These are phyloP conservation scores for Drosophila simulans DNA, from an alignment of 1,140 invertebrate genomes.

Conservation along the genomic window DNA sequence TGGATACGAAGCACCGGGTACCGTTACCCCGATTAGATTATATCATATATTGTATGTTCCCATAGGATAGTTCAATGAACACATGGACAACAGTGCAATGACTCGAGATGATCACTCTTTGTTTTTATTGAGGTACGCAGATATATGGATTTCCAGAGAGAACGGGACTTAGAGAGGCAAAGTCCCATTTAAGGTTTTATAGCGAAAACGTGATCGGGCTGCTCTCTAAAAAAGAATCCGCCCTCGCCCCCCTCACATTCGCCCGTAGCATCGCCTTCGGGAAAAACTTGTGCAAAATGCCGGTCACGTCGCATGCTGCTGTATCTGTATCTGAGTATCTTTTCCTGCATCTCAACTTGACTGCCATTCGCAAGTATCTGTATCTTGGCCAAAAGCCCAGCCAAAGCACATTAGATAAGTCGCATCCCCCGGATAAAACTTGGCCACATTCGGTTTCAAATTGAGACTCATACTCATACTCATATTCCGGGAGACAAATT, in stretches of 20 bases:
- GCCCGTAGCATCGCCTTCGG: slow-evolving; percentile 5
- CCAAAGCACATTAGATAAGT: slow-evolving; percentile 38
- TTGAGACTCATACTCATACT: not conserved
- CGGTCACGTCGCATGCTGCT: slow-evolving; percentile 31
- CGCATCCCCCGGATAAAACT: slow-evolving; percentile 6
- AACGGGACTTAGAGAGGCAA: not conserved
- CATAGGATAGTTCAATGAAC: slow-evolving; percentile 35
- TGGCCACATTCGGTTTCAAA: slow-evolving; percentile 11
- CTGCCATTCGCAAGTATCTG: slow-evolving; percentile 4
- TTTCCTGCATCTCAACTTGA: slow-evolving; percentile 3
- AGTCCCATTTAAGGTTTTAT: slow-evolving; percentile 48
- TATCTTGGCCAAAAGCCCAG: slow-evolving; percentile 22
- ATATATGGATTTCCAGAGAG: not conserved
- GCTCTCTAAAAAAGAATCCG: not conserved
- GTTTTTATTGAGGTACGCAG: slow-evolving; percentile 35
- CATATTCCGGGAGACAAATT: slow-evolving; percentile 34
- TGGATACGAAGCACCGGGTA: not conserved
- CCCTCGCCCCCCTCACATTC: not conserved
- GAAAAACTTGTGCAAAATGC: slow-evolving; percentile 37
- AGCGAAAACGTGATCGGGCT: slow-evolving; percentile 58
- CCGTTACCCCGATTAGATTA: slow-evolving; percentile 3
- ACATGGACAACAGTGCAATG: slow-evolving; percentile 45
- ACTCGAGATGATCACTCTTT: slow-evolving; percentile 31
- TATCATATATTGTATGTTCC: not conserved
- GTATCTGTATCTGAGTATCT: slow-evolving; percentile 22